Base-by-base conservation (phyloP, 2,113 vertebrate genomes). In the Pagrus major region DNA sequence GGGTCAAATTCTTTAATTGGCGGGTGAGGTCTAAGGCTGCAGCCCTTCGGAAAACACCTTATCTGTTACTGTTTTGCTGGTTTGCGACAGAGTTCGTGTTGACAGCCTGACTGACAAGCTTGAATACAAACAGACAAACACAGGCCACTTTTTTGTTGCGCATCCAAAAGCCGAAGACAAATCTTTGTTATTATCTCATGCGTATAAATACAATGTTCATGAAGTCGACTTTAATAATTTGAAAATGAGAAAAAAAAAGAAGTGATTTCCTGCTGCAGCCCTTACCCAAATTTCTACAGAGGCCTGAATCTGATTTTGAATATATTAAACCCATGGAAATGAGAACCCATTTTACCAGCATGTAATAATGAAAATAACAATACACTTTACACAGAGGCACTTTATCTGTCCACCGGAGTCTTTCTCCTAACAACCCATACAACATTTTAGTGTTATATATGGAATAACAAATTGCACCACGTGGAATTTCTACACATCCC, bases 301-400 rank as follows among this genome's bases (percentile, higher is more conserved):
- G 31, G 44, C 23, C 33, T 31, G 71, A 80, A 84, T 80, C 37
- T 56, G 86, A 90, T 92, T 84, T 64, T 35, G 35, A 68, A 41
- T 25, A 72, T 88, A 88, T 86, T 86, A 86, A 74, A 82, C 29
- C 81, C 58, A 59, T 61, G 18, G 37, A 82, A 72, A 84, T 80
- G 54, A 88, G 68, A 78, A 58, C 7, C 31, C 59, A 51, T 65
- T 81, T 79, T 70, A 31, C 21, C 41, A 63, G 70, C 39, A 63
- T 78, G 41, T 70, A 54, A 84, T 84, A 75, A 84, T 86, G 61
- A 76, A 79, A 68, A 82, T 70, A 71, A 76, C 41, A 88, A 67
- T 71, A 61, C 55, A 37, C 54, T 66, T 70, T 59, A 78, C 52
- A 80, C 42, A 47, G 60, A 60, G 29, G 3, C 41, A 35, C 71